Conservation (phyloP, 2,113 vertebrate species). For the Lasiurus cinereus region DNA sequence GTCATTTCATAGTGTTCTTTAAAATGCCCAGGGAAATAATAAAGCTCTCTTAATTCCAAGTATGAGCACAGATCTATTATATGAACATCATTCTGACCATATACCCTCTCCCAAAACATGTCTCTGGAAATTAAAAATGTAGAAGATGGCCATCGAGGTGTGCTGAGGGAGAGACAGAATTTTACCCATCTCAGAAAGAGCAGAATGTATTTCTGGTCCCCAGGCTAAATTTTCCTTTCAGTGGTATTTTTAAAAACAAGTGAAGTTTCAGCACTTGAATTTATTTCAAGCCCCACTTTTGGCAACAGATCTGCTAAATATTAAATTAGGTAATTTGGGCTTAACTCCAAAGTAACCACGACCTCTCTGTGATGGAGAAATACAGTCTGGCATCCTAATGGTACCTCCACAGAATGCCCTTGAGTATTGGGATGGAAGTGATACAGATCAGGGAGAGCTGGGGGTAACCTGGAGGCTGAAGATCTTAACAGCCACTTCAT, state of each 20-base stretch:
- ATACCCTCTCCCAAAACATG: neutral
- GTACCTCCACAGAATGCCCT: neutral
- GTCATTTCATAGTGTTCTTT: neutral
- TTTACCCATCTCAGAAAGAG: neutral
- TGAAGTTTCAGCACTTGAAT: conserved; percentile 56
- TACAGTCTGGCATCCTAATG: neutral
- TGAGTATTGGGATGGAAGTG: neutral
- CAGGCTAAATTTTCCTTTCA: conserved; percentile 35
- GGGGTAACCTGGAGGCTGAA: neutral
- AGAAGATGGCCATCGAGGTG: neutral
- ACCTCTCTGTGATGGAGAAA: conserved; percentile 17
- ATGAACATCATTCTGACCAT: neutral
- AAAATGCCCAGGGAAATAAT: neutral
- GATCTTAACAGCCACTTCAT: neutral
- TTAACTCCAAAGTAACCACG: neutral
- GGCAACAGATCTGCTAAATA: conserved; percentile 41
- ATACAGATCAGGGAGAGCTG: neutral
- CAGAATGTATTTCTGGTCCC: conserved; percentile 45
- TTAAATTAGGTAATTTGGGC: conserved; percentile 33
- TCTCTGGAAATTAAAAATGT: neutral
- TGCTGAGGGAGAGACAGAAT: neutral
- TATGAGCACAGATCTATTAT: neutral
- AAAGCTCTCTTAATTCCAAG: conserved; percentile 14
- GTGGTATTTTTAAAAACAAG: conserved; percentile 64
- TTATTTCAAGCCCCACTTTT: conserved; percentile 16